A percentile compares a stretch with the other conserved stretches of the same genome.
phyloP scores from a whole-genome alignment of 1,140 invertebrate species.

The Drosophila nannoptera region DNA sequence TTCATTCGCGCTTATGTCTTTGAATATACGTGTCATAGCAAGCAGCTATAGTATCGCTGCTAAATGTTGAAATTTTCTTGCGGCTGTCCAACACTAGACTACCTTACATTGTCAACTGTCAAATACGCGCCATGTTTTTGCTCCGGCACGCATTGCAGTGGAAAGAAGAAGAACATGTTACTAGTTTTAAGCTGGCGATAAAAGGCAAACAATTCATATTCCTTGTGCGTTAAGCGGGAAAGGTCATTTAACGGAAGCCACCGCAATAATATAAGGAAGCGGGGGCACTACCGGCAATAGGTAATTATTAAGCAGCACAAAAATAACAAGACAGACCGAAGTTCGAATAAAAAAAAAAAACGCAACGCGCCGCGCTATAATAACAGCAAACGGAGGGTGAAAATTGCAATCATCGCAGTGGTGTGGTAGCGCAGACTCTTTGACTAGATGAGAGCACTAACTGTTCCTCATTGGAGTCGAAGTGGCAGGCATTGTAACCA shows the following conservation, averaged over 20 bases:
- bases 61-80: constrained; percentile 7
- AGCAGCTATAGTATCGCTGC: constrained; percentile 1
- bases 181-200: constrained; percentile 5
- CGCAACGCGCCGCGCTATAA: constrained; percentile 38
- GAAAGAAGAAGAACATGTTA: constrained; percentile 42
- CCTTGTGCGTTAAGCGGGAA: constrained; percentile 7
- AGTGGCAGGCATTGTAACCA: constrained; percentile 33
- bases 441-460: constrained; percentile 9
- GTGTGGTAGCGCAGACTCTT: constrained; percentile 39
- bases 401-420: constrained; percentile 28
- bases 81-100: constrained; percentile 30
- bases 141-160: constrained; percentile 44
- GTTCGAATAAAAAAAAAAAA: constrained; percentile 18
- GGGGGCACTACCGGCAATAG: constrained; percentile 15
- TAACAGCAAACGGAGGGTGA: constrained; percentile 27
- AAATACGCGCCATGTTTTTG: constrained; percentile 49
- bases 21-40: not conserved
- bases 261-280: not conserved
- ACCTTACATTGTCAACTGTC: constrained; percentile 41
- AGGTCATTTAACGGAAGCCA: not conserved
- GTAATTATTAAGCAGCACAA: constrained; percentile 18
- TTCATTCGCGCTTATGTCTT: not conserved
- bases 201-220: constrained; percentile 43
- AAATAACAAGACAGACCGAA: constrained; percentile 22
- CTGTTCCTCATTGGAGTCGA: constrained; percentile 13